Conservation (phyloP, 2,113 vertebrate species). For the Podarcis cretensis region DNA sequence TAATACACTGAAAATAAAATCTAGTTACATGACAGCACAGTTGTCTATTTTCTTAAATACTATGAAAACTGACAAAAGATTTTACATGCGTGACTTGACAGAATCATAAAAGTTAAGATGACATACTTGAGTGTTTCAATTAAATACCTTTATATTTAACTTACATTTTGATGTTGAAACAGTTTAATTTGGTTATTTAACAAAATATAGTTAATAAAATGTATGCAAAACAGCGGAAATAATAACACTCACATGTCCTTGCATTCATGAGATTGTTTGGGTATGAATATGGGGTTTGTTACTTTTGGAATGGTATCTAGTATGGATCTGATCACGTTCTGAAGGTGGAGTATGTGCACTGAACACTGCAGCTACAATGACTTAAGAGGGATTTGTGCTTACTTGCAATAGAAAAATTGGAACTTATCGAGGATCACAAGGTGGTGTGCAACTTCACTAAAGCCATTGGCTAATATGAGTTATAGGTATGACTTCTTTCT, state of each 20-base stretch:
- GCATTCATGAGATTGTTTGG: background rate
- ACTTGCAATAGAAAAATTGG: background rate
- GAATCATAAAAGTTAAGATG: background rate
- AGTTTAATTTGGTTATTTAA: background rate
- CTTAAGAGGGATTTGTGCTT: background rate
- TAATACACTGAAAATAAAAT: background rate
- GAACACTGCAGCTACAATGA: background rate
- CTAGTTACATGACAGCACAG: background rate
- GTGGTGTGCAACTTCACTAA: background rate
- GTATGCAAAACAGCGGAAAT: no score
- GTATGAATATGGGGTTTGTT: background rate
- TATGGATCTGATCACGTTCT: background rate
- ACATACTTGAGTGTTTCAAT: background rate
- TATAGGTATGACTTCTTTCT: background rate
- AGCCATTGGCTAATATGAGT: background rate
- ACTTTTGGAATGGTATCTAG: background rate
- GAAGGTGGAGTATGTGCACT: background rate
- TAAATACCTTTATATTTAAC: background rate
- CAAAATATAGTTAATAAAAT: background rate
- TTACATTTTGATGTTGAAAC: background rate
- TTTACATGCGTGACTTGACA: background rate
- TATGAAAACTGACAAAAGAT: background rate
- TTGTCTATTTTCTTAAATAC: background rate
- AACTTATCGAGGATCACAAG: no score
- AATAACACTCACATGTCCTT: background rate